Evolutionary conservation across 2,888 invertebrate species (phyloP), one percentile per base, ranked within the genome.

Genomic region (Melipona beecheii): DNA sequence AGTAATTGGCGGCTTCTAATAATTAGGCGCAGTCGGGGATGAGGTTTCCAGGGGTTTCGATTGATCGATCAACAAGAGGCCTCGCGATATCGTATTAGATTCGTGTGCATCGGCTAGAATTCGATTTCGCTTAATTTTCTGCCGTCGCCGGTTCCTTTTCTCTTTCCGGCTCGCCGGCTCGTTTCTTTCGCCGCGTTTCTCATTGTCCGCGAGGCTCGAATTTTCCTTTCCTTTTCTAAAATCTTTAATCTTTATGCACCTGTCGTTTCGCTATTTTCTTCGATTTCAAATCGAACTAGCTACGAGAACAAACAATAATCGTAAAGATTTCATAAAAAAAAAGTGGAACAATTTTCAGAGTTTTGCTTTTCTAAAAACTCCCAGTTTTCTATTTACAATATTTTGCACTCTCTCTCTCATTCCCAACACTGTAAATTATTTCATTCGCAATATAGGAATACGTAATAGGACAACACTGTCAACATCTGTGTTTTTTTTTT

Each of bases 1-100:
- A 69, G 81, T 77, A 84, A 82, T 84, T 82, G 83, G 78, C 78
- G 78, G 56, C 75, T 62, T 73, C 72, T 83, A 69, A 78, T 84
- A 84, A 84, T 83, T 84, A 83, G 83, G 71, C 21, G 84, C 84
- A 71, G 74, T 24, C 70, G 49, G 74, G 62, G 78, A 66, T 69
- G 69, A 71, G 81, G 43, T 54, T 81, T 74, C 60, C 76, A 54
- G 54, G 58, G 73, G 69, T 17, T 73, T 68, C 75, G 78, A 75
- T 65, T 75, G 83, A 78, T 78, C 74, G 75, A 78, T 83, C 60
- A 68, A 75, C 56, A 52, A 71, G 72, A 72, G 56, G 50, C 31
- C 50, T 13, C 43, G n/a, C 15, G 21, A 19, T 56, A 54, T 72
- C 66, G 54, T 31, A 72, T 82, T 75, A 71, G 71, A 71, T 71